Evolutionary conservation across 2,113 vertebrate genomes (phyloP).

Genomic region (Polypterus bichir): DNA sequence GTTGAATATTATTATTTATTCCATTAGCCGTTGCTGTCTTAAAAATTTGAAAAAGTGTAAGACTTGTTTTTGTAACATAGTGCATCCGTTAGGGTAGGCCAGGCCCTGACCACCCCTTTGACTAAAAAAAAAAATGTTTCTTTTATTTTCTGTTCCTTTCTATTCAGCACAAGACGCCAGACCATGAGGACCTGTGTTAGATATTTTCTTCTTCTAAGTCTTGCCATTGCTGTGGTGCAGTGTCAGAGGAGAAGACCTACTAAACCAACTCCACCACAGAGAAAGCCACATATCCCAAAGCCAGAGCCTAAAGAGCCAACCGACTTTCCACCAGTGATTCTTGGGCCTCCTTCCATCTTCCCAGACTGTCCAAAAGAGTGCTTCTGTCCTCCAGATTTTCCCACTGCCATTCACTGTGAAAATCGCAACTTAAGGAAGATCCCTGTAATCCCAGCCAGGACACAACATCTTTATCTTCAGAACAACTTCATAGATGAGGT

Average conservation of each 20-base stretch:
- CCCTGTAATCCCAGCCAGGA: conserved; percentile 69
- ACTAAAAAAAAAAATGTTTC: no score
- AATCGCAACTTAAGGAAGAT: conserved; percentile 83
- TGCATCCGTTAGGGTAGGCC: no score
- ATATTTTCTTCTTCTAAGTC: conserved; percentile 54
- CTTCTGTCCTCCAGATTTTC: conserved; percentile 67
- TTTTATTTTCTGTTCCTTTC: neutral
- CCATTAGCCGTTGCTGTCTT: no score
- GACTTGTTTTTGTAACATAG: no score
- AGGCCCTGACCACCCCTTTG: no score
- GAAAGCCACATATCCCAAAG: conserved; percentile 25
- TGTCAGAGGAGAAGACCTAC: conserved; percentile 40
- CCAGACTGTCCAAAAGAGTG: conserved; percentile 84
- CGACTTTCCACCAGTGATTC: conserved; percentile 76
- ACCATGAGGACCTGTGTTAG: conserved; percentile 68
- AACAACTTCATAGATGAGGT: conserved; percentile 91
- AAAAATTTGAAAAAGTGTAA: no score
- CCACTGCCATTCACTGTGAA: conserved; percentile 84
- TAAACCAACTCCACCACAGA: conserved; percentile 39
- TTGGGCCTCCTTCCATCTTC: conserved; percentile 66
- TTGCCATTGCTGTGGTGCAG: conserved; percentile 47
- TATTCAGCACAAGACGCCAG: conserved; percentile 33
- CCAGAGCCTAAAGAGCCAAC: conserved; percentile 71
- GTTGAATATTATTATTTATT: no score
- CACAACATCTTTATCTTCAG: conserved; percentile 86